These are phyloP conservation scores for Ctenosaura bakeri DNA, from an alignment of 2,797 vertebrate genomes.

Conservation along the genomic window DNA sequence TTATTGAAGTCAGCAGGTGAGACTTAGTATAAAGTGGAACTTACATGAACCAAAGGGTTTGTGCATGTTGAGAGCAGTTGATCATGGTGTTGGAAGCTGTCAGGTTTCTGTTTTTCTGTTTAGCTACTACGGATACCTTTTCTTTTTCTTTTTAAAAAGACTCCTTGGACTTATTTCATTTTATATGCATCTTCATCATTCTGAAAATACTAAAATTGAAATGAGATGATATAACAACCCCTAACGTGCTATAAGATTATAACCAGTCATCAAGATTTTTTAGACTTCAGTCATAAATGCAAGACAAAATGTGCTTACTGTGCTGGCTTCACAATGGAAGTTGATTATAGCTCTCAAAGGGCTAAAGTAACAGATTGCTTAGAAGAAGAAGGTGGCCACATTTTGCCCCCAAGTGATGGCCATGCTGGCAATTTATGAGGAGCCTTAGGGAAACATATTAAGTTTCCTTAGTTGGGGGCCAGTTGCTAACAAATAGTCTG, in stretches of 20 bases:
- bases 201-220: slow-evolving; percentile 38
- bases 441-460: neutral
- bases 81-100: neutral
- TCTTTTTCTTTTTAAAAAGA: neutral
- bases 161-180: slow-evolving; percentile 29
- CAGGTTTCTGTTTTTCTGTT: slow-evolving; percentile 32
- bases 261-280: slow-evolving; percentile 43
- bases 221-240: slow-evolving; percentile 15
- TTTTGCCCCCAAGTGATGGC: slow-evolving; percentile 39
- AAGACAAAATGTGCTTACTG: slow-evolving; percentile 18
- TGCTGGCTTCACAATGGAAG: neutral
- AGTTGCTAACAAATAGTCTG: slow-evolving; percentile 11
- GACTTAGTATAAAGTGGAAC: neutral
- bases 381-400: neutral
- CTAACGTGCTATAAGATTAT: slow-evolving; percentile 34
- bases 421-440: neutral
- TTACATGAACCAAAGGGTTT: neutral
- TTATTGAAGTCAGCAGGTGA: neutral
- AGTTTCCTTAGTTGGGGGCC: slow-evolving; percentile 31
- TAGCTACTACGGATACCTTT: slow-evolving; percentile 1
- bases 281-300: slow-evolving; percentile 43
- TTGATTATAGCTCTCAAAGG: slow-evolving; percentile 37
- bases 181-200: slow-evolving; percentile 39
- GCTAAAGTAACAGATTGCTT: slow-evolving; percentile 34
- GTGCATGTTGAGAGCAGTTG: neutral